Percentiles rank a stretch among this genome's conserved stretches.
phyloP scores from a whole-genome alignment of 1,140 invertebrate species.

The Panagrolaimus sp. region DNA sequence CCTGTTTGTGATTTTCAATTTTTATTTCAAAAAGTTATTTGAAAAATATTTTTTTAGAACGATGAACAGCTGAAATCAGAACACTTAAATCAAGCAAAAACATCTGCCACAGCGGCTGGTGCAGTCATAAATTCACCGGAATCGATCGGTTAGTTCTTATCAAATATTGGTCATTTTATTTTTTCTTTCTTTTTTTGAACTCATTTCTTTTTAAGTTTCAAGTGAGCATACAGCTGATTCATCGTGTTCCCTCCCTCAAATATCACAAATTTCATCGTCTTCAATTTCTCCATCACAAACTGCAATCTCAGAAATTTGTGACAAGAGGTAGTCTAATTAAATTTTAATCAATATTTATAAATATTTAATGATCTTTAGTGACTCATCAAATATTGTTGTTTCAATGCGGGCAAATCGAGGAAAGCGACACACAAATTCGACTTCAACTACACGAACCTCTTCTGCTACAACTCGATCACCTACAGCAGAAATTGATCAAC shows the following conservation, averaged over 20 bases:
- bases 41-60: no score
- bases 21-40: no score
- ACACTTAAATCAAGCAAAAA: no score
- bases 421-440: constrained; percentile 4
- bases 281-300: background rate
- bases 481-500: constrained; percentile 18
- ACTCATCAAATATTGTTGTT: constrained; percentile 8
- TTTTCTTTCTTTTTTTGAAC: no score
- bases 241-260: background rate
- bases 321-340: background rate
- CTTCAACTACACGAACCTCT: constrained; percentile 15
- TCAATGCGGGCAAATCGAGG: background rate
- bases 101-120: no score
- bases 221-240: background rate
- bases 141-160: no score
- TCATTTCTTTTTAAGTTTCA: no score
- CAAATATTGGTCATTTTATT: no score
- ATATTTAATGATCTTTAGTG: background rate
- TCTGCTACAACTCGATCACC: constrained; percentile 16
- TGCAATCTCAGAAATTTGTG: constrained; percentile 4
- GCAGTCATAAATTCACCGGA: no score
- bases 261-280: background rate
- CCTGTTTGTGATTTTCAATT: background rate
- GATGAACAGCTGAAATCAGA: no score
- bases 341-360: background rate